Evolutionary conservation across 2,888 invertebrate species (phyloP), one percentile per base, ranked within the genome.

Genomic region (Hypomecis atomaria): DNA sequence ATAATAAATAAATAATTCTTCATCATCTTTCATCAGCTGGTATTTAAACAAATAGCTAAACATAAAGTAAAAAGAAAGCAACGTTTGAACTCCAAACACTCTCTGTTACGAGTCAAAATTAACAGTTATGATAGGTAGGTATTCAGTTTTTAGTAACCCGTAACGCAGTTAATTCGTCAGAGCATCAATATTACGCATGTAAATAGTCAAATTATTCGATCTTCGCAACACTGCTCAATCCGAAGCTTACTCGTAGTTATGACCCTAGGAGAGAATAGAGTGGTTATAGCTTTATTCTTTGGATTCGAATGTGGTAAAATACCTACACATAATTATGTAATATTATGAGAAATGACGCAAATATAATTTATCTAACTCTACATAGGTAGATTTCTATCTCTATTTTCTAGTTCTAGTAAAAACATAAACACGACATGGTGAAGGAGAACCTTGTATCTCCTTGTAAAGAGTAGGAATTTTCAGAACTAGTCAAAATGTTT

Each of bases 201-300:
- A 65, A 65, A 65, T 60, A 61, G 60, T 43, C 56, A 60, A 61
- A 52, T 65, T 60, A 65, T 65, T 50, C 60, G 44, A 23, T 59
- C 55, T 49, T 52, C 53, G 60, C 53, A 60, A 65, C 48, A 53
- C 40, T 53, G 48, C n/a, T 60, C 33, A 37, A 42, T 42, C 11
- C 36, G 5, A 43, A 44, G 11, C 42, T 36, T 43, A 43, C 11
- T n/a, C n/a, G n/a, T n/a, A 6, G 11, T 44, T n/a, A 13, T n/a
- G 13, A 6, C 11, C 6, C 44, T 44, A 11, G 6, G 10, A 40
- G 8, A 8, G 40, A 8, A 40, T 23, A 23, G 23, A 40, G 10
- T 40, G 4, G 10, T 40, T 40, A 10, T 7, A 40, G 7, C 40
- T 40, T 38, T 6, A 8, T 8, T 6, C 38, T 40, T 40, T 40